Base-by-base conservation (phyloP, 2,797 vertebrate species). In the Naso thynnoides region DNA sequence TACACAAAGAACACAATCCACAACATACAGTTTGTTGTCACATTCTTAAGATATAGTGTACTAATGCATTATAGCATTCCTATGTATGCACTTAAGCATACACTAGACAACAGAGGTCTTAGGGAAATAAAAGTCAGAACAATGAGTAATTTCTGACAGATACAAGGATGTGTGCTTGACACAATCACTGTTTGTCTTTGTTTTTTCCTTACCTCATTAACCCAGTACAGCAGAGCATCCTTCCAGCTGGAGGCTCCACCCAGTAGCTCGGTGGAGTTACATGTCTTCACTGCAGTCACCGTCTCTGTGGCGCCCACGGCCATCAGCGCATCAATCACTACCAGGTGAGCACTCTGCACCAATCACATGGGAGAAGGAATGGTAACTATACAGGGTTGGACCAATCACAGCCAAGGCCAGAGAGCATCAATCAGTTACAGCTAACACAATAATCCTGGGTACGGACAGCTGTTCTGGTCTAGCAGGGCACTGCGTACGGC, bases 291-390 rank as follows among this genome's bases (percentile, higher is more conserved):
- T 0, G 89, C 90, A 72, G 91, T 88, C 73, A 97, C 90, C 47
- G 93, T 95, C 90, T 97, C 96, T 74, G 95, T 93, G 79, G 95
- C 95, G 64, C 94, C 96, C 76, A 94, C 83, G 0, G 91, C 86
- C 96, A 98, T 98, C 86, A 98, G 89, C 41, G 95, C 93, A 53
- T 98, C 96, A 0, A 97, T 97, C 88, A 97, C 82, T 21, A 95
- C 95, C 64, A 98, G 90, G 89, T 98, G 97, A 71, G 96, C 95
- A 73, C 92, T 95, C 97, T 98, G 91, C 27, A 83, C 68, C 83
- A 87, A 89, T 81, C 77, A 86, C 33, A 88, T 19, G 24, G 66
- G 39, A 68, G 63, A 61, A 69, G 66, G 55, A 82, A 74, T 50
- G 73, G 24, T 21, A 64, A 75, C 4, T 52, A 64, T 91, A 38